phyloP scores from a whole-genome alignment of 37 sponge, comb jelly and placozoan genomes.

The Cliona cf. orientalis region DNA sequence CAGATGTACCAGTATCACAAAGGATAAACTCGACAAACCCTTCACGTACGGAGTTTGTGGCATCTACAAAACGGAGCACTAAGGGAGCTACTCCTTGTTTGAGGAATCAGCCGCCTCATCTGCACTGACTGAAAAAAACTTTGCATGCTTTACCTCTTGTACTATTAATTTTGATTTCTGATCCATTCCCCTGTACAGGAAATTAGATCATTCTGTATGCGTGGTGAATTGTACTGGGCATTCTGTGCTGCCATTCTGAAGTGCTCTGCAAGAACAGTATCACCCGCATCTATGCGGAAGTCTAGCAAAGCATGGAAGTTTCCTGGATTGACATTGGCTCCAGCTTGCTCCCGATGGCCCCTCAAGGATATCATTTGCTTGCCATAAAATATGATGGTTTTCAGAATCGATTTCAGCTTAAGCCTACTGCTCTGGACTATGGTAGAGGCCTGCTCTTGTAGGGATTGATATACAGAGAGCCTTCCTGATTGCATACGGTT shows the following conservation, averaged over 20 bases:
- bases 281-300: constrained; percentile 50
- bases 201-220: constrained; percentile 58
- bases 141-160: constrained; percentile 16
- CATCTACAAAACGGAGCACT: constrained; percentile 47
- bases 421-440: background rate
- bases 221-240: constrained; percentile 43
- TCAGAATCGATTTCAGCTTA: constrained; percentile 32
- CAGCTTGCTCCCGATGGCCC: constrained; percentile 34
- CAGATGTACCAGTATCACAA: constrained; percentile 38
- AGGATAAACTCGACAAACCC: constrained; percentile 12
- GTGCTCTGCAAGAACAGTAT: constrained; percentile 32
- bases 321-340: constrained; percentile 29
- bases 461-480: background rate
- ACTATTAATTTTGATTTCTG: constrained; percentile 21
- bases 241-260: constrained; percentile 33
- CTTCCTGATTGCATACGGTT: background rate
- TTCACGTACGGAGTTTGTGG: constrained; percentile 4
- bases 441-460: background rate
- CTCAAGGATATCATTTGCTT: constrained; percentile 54
- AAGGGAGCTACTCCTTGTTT: constrained; percentile 57
- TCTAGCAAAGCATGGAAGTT: constrained; percentile 58
- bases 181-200: constrained; percentile 27
- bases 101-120: constrained; percentile 46
- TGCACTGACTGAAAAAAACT: constrained; percentile 43
- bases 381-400: constrained; percentile 47